Percentiles rank a stretch among this genome's conserved stretches.
Conservation (phyloP, 2,797 vertebrate species). For the Sebastes alutus region DNA sequence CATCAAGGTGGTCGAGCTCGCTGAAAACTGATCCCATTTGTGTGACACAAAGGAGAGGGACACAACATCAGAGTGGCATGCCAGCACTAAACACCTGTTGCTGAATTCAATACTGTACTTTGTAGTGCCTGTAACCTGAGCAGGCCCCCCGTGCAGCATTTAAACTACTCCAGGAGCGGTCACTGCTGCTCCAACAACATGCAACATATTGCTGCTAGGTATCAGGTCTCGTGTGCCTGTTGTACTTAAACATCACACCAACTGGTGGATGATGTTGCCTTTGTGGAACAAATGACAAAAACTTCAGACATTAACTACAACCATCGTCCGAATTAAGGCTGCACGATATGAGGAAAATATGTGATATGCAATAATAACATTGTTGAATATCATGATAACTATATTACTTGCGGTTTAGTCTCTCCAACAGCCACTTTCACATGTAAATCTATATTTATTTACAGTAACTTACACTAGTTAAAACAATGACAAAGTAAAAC, state of each 20-base stretch:
- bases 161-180: slow-evolving; percentile 24
- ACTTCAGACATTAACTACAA: not conserved
- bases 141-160: slow-evolving; percentile 20
- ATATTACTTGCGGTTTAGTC: too few relatives aligned
- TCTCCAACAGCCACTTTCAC: not conserved
- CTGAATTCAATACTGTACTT: slow-evolving; percentile 62
- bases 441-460: too few relatives aligned
- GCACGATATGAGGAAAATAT: too few relatives aligned
- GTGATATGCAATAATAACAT: too few relatives aligned
- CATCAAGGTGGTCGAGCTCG: slow-evolving; percentile 11
- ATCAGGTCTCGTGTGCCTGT: slow-evolving; percentile 49
- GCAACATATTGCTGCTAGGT: slow-evolving; percentile 33
- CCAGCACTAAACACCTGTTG: slow-evolving; percentile 70
- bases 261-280: not conserved
- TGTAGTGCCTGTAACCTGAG: slow-evolving; percentile 67
- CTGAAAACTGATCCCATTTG: slow-evolving; percentile 37
- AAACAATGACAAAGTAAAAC: too few relatives aligned
- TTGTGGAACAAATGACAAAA: not conserved
- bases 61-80: slow-evolving; percentile 24
- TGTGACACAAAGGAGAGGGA: slow-evolving; percentile 14
- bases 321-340: not conserved
- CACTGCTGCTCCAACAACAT: slow-evolving; percentile 33
- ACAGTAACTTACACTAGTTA: too few relatives aligned
- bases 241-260: slow-evolving; percentile 54
- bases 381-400: too few relatives aligned